Base-by-base conservation (phyloP, 1,140 invertebrate genomes). In the Drosophila nigrodunni region DNA sequence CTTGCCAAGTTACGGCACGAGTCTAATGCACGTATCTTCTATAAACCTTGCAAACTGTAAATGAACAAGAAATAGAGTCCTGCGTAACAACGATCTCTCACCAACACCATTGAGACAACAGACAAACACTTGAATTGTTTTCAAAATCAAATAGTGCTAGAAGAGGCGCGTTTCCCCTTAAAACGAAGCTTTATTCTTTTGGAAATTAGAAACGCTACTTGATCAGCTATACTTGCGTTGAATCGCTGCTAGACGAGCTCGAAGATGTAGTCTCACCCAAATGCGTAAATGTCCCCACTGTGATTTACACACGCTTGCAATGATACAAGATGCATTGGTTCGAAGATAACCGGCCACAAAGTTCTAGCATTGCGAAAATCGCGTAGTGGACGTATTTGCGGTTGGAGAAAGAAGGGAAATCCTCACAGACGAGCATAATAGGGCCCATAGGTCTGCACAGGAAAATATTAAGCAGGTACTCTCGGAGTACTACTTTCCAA, bases 21-120 rank as follows among this genome's bases (percentile, higher is more conserved):
- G 11, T 60, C 41, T 25, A 44, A 47, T 55, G 43, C 60, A 7
- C 69, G 82, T 7, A 77, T 92, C n/a, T 15, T 69, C 10, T 77
- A 92, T 25, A 71, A 91, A 74, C 88, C 57, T 7, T 87, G 82
- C 8, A 62, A 72, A 58, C 58, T 37, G 3, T 70, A 10, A 37
- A 69, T 7, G 35, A 59, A 10, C 55, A 60, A 30, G 34, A 15
- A 7, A 11, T 18, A 1, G 18, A 62, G 64, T 8, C 34, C 60
- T 6, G 7, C 30, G 18, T 2, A 18, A 2, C 18, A 18, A 18
- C 18, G 18, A 7, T 68, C 67, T 7, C 39, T 70, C 6, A 70
- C 46, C 1, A 18, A 61, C 49, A 61, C 57, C 5, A 60, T 70
- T 13, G 58, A 69, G 41, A 43, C 65, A 37, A 67, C 65, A 10